These are phyloP conservation scores for Nasonia oneida DNA, from an alignment of 2,888 invertebrate genomes.

Conservation along the genomic window DNA sequence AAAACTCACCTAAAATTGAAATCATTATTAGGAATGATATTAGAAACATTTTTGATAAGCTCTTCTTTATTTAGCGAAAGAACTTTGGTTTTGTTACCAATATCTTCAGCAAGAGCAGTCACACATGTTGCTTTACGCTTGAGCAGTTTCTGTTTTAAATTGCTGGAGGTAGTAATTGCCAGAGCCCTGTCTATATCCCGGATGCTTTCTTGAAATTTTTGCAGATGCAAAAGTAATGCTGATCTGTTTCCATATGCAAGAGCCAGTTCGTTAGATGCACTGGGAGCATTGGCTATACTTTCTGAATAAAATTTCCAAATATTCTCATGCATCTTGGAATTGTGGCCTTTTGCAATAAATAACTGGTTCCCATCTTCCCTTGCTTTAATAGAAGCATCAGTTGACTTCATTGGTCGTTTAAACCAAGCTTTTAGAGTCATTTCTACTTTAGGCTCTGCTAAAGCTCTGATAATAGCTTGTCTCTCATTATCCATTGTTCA, in stretches of 20 bases:
- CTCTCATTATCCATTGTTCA: not conserved
- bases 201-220: constrained; percentile 84
- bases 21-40: not conserved
- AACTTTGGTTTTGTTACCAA: not conserved
- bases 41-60: not conserved
- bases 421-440: not conserved
- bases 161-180: constrained; percentile 82
- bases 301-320: constrained; percentile 17
- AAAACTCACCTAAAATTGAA: not conserved
- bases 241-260: constrained; percentile 88
- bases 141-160: constrained; percentile 82
- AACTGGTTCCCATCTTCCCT: constrained; percentile 28
- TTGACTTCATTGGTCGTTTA: constrained; percentile 14
- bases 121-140: constrained; percentile 82
- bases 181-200: constrained; percentile 85
- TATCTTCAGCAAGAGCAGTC: not conserved
- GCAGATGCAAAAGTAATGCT: constrained; percentile 84
- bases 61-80: not conserved
- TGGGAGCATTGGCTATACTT: constrained; percentile 83
- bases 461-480: not conserved
- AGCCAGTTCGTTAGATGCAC: constrained; percentile 81
- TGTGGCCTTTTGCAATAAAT: not conserved
- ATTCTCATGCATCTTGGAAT: not conserved
- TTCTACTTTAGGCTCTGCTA: not conserved
- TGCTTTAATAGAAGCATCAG: not conserved